Evolutionary conservation across 2,797 vertebrate species (phyloP), one percentile per base, ranked within the genome.

Genomic region (Gallinago solitaria): DNA sequence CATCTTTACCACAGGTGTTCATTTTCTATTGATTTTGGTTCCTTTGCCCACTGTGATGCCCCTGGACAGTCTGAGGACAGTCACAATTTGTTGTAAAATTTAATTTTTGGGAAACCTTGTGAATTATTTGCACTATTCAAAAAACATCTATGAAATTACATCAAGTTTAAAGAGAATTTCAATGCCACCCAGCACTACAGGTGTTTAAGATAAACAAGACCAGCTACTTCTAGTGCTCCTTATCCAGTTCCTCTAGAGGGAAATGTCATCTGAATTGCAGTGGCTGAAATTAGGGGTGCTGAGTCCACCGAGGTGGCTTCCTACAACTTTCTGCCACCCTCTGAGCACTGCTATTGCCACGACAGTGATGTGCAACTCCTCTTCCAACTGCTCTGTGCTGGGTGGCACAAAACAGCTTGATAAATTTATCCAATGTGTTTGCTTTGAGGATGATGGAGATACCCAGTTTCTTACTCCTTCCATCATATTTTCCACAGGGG

Each of bases 291-390:
- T 2, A 24, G 13, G 6, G 7, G 5, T 3, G 20, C 39, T 20
- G n/a, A 74, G n/a, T 33, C 64, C 25, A 64, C 18, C 3, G 2
- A 16, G 4, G 12, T 18, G 27, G 17, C 32, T 54, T 68, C 30
- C 54, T n/a, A 59, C 86, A 86, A 35, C 12, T 12, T 12, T 39
- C 19, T 43, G 28, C 68, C 51, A 20, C 35, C 33, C 33, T 39
- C 27, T 16, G 19, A 80, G n/a, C 35, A 18, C 19, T 24, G n/a
- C 43, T 39, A 8, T 32, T 6, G 23, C 47, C 53, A 10, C 0
- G 1, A 18, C 10, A 47, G 51, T 9, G 5, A 59, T 6, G 9
- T 0, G 2, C 39, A 39, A 16, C 16, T 37, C 19, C 51, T 75
- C 43, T 43, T 57, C 28, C 57, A 30, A 16, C 20, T 35, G 69